Percentiles rank a stretch among this genome's conserved stretches.
Evolutionary conservation across 2,113 vertebrate species (phyloP).

Genomic region (Tetraodon nigroviridis): DNA sequence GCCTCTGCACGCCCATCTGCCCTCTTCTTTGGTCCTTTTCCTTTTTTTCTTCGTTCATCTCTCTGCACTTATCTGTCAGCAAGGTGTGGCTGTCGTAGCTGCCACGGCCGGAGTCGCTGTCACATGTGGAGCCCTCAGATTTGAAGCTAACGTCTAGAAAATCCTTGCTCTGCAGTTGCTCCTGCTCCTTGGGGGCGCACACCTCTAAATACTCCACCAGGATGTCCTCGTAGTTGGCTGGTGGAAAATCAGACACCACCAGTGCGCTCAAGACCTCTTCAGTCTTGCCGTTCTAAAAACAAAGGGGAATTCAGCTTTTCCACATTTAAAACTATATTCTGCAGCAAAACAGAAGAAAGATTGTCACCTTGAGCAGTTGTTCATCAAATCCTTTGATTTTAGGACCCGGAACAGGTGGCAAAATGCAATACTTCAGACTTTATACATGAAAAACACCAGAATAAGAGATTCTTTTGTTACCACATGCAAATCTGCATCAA

Average conservation of each 20-base stretch:
- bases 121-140: slow-evolving; percentile 66
- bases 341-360: neutral
- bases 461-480: too few species aligned
- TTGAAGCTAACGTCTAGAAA: slow-evolving; percentile 58
- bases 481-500: too few species aligned
- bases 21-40: slow-evolving; percentile 16
- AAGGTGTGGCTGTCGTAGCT: slow-evolving; percentile 89
- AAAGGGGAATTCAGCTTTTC: slow-evolving; percentile 9
- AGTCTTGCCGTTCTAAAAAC: slow-evolving; percentile 80
- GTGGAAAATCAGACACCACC: slow-evolving; percentile 82
- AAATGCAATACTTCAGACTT: slow-evolving; percentile 83
- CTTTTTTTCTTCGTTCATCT: slow-evolving; percentile 45
- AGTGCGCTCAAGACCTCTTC: slow-evolving; percentile 83
- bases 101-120: slow-evolving; percentile 85
- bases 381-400: slow-evolving; percentile 95
- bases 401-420: slow-evolving; percentile 91
- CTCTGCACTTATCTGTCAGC: slow-evolving; percentile 77
- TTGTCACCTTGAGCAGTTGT: slow-evolving; percentile 84
- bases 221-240: slow-evolving; percentile 79
- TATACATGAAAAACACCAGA: slow-evolving; percentile 22
- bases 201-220: slow-evolving; percentile 90
- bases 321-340: neutral
- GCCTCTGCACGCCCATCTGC: neutral
- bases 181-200: slow-evolving; percentile 77
- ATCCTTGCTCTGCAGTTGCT: slow-evolving; percentile 71